Evolutionary conservation across 2,888 invertebrate genomes (phyloP).

Genomic region (Philereme transversata): DNA sequence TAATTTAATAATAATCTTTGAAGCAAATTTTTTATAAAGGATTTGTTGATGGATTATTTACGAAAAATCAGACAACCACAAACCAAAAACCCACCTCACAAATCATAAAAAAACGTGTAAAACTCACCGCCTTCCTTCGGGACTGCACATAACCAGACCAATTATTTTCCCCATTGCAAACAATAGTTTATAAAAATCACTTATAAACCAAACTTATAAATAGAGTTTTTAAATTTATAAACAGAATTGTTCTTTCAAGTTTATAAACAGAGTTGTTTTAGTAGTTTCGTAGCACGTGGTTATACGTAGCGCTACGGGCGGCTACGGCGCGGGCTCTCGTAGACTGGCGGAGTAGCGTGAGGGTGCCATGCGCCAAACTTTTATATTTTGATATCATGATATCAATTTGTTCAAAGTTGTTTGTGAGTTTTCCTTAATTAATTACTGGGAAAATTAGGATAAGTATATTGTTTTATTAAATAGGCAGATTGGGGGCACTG

Average conservation of each 20-base stretch:
- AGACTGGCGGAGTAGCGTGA: constrained; percentile 9
- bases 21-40: no score
- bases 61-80: background rate
- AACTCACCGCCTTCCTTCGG: constrained; percentile 28
- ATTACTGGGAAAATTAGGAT: background rate
- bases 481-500: no score
- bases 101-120: background rate
- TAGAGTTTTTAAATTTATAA: background rate
- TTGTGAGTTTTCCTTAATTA: background rate
- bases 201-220: background rate
- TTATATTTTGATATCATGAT: constrained; percentile 8
- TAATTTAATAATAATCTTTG: no score
- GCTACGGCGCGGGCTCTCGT: constrained; percentile 16
- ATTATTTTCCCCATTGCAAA: constrained; percentile 13
- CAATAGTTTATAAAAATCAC: background rate
- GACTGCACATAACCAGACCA: constrained; percentile 16
- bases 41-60: constrained; percentile 1
- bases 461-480: no score
- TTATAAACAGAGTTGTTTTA: constrained; percentile 1
- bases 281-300: constrained; percentile 12
- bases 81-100: background rate
- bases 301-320: constrained; percentile 22
- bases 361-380: constrained; percentile 16
- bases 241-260: background rate
- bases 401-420: constrained; percentile 16